Evolutionary conservation across 2,888 invertebrate species (phyloP).

Genomic region (Antitype chi): DNA sequence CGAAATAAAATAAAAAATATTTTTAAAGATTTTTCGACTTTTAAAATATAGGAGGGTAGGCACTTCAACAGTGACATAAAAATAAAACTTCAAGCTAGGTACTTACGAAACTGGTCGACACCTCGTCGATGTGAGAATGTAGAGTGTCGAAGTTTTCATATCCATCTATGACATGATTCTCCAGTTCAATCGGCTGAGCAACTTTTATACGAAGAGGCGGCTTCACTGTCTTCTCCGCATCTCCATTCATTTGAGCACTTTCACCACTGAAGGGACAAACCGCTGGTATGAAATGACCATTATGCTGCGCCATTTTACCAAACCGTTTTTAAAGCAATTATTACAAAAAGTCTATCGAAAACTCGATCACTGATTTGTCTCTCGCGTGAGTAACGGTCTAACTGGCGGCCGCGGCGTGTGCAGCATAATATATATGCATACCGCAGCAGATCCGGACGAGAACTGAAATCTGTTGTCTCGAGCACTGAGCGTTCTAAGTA

Average conservation of each 20-base stretch:
- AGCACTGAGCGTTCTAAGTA: conserved; percentile 70
- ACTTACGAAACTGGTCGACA: conserved; percentile 81
- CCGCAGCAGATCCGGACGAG: conserved; percentile 74
- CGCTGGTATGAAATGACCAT: conserved; percentile 72
- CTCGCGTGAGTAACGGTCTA: conserved; percentile 66
- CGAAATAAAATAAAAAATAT: background rate
- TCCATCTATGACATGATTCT: conserved; percentile 77
- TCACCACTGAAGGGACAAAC: conserved; percentile 81
- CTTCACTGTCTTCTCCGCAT: conserved; percentile 74
- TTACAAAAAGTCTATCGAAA: conserved; percentile 68
- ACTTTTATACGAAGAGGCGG: conserved; percentile 83
- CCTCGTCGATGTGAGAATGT: conserved; percentile 79
- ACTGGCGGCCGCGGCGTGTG: conserved; percentile 71
- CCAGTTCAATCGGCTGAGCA: conserved; percentile 82
- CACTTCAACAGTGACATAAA: background rate
- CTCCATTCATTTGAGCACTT: conserved; percentile 74
- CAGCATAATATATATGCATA: conserved; percentile 84
- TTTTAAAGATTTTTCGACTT: background rate
- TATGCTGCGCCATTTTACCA: conserved; percentile 75
- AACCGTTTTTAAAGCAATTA: conserved; percentile 61
- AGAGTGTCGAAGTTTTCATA: conserved; percentile 80
- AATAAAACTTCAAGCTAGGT: background rate
- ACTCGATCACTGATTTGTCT: conserved; percentile 58
- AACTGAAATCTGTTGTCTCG: conserved; percentile 78
- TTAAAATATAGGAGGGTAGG: background rate